Evolutionary conservation across 2,113 vertebrate genomes (phyloP).

Genomic region (Himantopus leucocephalus): DNA sequence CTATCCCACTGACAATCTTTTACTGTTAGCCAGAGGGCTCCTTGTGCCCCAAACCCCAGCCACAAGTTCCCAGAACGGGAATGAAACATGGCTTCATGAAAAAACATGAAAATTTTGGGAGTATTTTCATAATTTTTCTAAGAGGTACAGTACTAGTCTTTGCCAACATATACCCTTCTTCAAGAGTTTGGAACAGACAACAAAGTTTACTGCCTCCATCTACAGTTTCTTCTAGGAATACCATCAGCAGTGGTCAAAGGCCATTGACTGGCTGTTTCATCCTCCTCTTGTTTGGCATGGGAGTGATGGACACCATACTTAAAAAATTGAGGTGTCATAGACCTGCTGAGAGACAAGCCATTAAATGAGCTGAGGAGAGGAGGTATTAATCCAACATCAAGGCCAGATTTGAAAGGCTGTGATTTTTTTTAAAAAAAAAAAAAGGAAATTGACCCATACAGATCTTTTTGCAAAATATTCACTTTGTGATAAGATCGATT

Average conservation of each 20-base stretch:
- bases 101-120: fast-evolving
- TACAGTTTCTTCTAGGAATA: background rate
- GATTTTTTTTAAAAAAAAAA: background rate
- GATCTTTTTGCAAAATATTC: background rate
- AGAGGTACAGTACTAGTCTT: background rate
- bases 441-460: background rate
- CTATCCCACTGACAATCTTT: background rate
- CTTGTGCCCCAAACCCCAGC: background rate
- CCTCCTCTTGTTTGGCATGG: background rate
- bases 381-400: background rate
- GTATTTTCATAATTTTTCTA: background rate
- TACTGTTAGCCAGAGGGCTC: too few relatives aligned
- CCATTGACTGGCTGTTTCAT: background rate
- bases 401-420: background rate
- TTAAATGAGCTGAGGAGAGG: background rate
- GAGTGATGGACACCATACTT: background rate
- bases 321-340: background rate
- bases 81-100: background rate
- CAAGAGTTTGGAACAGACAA: background rate
- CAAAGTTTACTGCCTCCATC: background rate
- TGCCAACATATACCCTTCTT: background rate
- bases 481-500: background rate
- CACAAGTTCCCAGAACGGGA: background rate
- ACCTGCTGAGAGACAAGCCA: background rate
- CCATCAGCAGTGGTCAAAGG: background rate